Percentiles rank a stretch among this genome's conserved stretches.
phyloP scores from a whole-genome alignment of 2,113 vertebrate genomes.

The Pituophis catenifer region DNA sequence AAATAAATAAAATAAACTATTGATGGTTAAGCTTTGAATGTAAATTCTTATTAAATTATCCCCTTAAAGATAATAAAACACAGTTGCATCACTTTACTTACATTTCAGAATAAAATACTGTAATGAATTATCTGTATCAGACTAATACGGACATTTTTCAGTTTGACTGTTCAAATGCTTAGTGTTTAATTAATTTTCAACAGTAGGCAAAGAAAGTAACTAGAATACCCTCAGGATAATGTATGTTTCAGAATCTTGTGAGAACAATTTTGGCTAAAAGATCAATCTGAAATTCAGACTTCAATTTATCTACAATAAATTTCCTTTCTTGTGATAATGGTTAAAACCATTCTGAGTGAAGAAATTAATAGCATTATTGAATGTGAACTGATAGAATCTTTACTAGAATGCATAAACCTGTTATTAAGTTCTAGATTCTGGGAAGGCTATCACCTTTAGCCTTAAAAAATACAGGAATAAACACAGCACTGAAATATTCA shows the following conservation, averaged over 20 bases:
- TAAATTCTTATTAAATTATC: neutral
- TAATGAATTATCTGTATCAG: neutral
- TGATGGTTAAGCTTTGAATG: neutral
- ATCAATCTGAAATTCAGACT: constrained; percentile 23
- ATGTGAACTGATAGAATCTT: constrained; percentile 12
- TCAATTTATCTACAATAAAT: neutral
- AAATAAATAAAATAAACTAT: neutral
- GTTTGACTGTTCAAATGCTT: neutral
- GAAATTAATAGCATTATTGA: constrained; percentile 3
- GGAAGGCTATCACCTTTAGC: constrained; percentile 25
- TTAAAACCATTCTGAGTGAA: constrained; percentile 5
- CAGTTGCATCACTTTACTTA: neutral
- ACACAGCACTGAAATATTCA: constrained; percentile 44
- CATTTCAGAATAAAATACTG: neutral
- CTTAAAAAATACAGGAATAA: constrained; percentile 39
- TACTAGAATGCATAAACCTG: constrained; percentile 19
- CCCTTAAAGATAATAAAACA: no score
- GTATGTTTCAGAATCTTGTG: constrained; percentile 4
- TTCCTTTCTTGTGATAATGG: neutral
- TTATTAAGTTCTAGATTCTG: constrained; percentile 37
- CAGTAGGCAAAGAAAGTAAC: neutral
- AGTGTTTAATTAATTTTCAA: neutral
- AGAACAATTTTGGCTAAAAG: constrained; percentile 2
- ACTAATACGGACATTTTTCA: neutral
- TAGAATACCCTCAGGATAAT: neutral